These are phyloP conservation scores for Lepidocolaptes lacrymiger DNA, from an alignment of 2,797 vertebrate species.

Conservation along the genomic window DNA sequence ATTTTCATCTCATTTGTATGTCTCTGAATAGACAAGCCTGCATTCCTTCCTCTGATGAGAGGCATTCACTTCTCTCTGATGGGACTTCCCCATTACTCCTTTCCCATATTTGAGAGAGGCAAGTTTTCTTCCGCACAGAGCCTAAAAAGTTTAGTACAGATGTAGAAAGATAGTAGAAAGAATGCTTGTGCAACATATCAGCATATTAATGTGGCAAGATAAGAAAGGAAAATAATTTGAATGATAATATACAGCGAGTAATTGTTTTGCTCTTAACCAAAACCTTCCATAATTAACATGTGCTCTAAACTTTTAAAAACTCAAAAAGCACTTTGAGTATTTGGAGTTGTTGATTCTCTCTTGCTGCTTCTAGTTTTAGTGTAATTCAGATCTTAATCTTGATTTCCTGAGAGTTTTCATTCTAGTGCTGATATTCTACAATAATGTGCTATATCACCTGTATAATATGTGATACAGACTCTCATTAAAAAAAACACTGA, in stretches of 20 bases:
- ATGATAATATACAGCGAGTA: not conserved
- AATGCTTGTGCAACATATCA: not conserved
- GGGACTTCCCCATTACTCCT: not conserved
- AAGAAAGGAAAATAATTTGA: not conserved
- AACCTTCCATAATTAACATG: rapidly evolving
- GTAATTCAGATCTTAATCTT: not conserved
- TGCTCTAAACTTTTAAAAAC: not conserved
- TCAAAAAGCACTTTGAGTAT: not conserved
- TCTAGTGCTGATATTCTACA: not conserved
- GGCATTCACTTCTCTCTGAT: not conserved
- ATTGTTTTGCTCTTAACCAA: not conserved
- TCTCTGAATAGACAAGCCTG: not conserved
- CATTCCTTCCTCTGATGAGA: not conserved
- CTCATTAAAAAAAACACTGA: not conserved
- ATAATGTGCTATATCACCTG: not conserved
- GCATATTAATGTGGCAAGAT: not conserved
- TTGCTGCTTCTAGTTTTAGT: not conserved
- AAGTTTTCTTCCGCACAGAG: not conserved
- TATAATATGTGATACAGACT: not conserved
- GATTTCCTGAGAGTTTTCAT: not conserved
- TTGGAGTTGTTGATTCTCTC: not conserved
- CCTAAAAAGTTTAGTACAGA: not conserved
- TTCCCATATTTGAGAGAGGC: not conserved
- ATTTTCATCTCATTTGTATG: rapidly evolving
- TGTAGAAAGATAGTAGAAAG: not conserved